phyloP scores from a whole-genome alignment of 2,797 vertebrate species.

The Poliocrania exsul region DNA sequence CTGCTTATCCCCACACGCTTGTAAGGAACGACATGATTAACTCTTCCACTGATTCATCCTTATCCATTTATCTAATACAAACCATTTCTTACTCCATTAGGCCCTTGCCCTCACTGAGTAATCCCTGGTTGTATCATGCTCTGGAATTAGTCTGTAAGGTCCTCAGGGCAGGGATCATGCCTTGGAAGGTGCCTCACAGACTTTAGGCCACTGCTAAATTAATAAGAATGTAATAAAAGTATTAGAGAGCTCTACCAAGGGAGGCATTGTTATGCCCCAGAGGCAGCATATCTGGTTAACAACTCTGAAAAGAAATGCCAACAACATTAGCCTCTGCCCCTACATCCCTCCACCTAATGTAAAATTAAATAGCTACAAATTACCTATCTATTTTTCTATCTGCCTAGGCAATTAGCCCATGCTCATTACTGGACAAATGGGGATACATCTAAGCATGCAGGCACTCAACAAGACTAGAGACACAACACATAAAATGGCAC shows the following conservation, averaged over 20 bases:
- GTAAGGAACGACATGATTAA: not conserved
- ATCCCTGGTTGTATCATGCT: slow-evolving; percentile 41
- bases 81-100: slow-evolving; percentile 58
- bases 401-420: slow-evolving; percentile 60
- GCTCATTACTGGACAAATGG: slow-evolving; percentile 62
- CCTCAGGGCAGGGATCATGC: slow-evolving; percentile 62
- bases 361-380: slow-evolving; percentile 73
- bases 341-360: slow-evolving; percentile 64
- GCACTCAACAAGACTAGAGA: not conserved
- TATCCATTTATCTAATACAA: slow-evolving; percentile 62
- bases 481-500: not conserved
- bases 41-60: slow-evolving; percentile 54
- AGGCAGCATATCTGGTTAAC: slow-evolving; percentile 69
- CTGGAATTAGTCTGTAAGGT: slow-evolving; percentile 62
- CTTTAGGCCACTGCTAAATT: slow-evolving; percentile 67
- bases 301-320: slow-evolving; percentile 70
- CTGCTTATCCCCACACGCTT: not conserved
- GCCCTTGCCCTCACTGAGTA: slow-evolving; percentile 54
- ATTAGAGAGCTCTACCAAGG: slow-evolving; percentile 52
- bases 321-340: slow-evolving; percentile 70
- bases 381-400: slow-evolving; percentile 70
- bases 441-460: slow-evolving; percentile 24
- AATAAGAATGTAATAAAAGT: slow-evolving; percentile 68
- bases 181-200: slow-evolving; percentile 62
- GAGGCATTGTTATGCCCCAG: slow-evolving; percentile 63